A percentile compares a stretch with the other conserved stretches of the same genome.
Evolutionary conservation across 2,797 vertebrate species (phyloP).

Genomic region (Anguilla pacifica): DNA sequence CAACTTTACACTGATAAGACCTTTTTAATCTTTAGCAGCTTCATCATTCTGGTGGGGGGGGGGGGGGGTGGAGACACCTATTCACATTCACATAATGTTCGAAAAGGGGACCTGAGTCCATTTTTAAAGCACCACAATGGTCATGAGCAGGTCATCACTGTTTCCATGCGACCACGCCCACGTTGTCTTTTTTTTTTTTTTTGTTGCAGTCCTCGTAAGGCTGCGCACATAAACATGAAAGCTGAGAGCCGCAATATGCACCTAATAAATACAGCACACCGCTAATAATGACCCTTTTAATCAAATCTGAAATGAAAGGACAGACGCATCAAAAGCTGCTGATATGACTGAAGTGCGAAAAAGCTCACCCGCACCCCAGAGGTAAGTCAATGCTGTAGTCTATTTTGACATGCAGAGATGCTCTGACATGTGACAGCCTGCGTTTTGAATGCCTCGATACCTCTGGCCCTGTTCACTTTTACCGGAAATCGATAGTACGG

Average conservation of each 20-base stretch:
- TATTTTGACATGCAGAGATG: background rate
- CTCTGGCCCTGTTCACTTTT: background rate
- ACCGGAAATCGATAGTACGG: background rate
- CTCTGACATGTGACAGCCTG: background rate
- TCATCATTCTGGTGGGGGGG: background rate
- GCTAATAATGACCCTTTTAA: background rate
- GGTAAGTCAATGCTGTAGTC: background rate
- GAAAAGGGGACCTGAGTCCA: conserved; percentile 31
- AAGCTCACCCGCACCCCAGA: background rate
- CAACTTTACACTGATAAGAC: background rate
- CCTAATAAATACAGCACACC: background rate
- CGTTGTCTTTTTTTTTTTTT: too few relatives aligned
- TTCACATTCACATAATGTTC: conserved; percentile 26
- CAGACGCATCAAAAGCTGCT: background rate
- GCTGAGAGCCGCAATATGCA: background rate
- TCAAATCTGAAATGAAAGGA: background rate
- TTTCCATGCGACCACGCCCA: background rate
- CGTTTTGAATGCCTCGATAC: background rate
- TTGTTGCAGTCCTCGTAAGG: background rate
- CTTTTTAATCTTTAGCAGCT: background rate
- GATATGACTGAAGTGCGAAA: background rate
- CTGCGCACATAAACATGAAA: background rate
- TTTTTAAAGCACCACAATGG: conserved; percentile 21
- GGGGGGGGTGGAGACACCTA: background rate
- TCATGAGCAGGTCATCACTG: conserved; percentile 14